Percentiles rank a stretch among this genome's conserved stretches.
These are phyloP conservation scores for Bombylius major DNA, from an alignment of 2,888 invertebrate genomes.

Conservation along the genomic window DNA sequence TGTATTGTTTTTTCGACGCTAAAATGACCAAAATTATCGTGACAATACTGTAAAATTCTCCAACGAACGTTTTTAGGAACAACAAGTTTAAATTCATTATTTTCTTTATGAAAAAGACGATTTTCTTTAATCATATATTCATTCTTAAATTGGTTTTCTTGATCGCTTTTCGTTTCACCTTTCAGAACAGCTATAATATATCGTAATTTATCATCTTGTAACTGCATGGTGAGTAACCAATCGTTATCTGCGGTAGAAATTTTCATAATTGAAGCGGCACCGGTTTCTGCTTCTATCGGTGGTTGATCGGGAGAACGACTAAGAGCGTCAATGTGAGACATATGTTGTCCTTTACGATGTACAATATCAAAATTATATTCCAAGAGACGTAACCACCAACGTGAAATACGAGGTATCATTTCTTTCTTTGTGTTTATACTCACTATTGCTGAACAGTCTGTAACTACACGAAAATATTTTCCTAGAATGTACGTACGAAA, in stretches of 20 bases:
- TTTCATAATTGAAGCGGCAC: background rate
- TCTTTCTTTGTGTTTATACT: constrained; percentile 1
- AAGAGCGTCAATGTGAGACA: constrained; percentile 13
- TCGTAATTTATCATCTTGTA: constrained; percentile 6
- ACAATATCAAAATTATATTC: constrained; percentile 15
- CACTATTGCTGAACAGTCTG: constrained; percentile 1
- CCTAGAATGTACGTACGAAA: constrained; percentile 16
- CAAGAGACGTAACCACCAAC: constrained; percentile 15
- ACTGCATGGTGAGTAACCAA: constrained; percentile 7
- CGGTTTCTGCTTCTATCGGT: background rate
- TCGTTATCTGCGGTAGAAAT: constrained; percentile 1
- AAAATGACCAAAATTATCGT: constrained; percentile 19
- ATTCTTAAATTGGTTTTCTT: constrained; percentile 8
- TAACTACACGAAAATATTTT: constrained; percentile 10
- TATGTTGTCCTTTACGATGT: constrained; percentile 12
- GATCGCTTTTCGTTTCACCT: constrained; percentile 2
- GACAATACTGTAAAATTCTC: constrained; percentile 7
- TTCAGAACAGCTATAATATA: constrained; percentile 8
- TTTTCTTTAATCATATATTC: constrained; percentile 10
- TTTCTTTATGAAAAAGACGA: constrained; percentile 9
- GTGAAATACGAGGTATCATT: constrained; percentile 12
- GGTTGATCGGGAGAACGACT: constrained; percentile 8
- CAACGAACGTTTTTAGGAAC: constrained; percentile 13
- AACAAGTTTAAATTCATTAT: constrained; percentile 3
- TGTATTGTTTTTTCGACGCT: constrained; percentile 15